Conservation (phyloP, 2,113 vertebrate species). For the Hemiprocne comata region DNA sequence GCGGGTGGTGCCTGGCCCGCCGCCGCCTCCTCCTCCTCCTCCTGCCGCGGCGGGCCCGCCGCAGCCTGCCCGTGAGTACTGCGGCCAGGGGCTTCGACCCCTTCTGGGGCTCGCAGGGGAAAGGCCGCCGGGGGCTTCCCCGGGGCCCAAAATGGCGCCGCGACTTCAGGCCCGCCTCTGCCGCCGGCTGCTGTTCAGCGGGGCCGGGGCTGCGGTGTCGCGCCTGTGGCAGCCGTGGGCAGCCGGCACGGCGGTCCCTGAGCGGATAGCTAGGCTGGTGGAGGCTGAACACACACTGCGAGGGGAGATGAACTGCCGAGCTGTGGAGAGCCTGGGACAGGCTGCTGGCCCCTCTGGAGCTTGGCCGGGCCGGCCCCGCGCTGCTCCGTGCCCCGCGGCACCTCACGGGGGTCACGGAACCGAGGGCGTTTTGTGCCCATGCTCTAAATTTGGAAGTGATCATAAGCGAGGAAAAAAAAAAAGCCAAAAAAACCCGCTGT, state of each 20-base stretch:
- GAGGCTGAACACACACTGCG: too few species aligned
- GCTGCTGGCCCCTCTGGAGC: background rate
- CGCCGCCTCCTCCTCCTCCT: background rate
- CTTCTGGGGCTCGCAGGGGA: background rate
- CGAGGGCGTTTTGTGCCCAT: accelerated
- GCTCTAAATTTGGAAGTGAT: background rate
- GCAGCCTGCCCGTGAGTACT: conserved; percentile 75
- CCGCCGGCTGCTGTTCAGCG: background rate
- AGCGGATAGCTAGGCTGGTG: background rate
- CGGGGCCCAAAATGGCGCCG: background rate
- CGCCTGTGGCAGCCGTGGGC: background rate
- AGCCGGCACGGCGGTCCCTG: background rate
- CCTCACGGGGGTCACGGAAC: accelerated
- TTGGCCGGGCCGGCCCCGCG: too few species aligned
- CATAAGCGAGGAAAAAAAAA: background rate
- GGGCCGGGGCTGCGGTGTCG: too few species aligned
- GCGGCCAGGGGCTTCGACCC: background rate
- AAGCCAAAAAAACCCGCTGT: background rate
- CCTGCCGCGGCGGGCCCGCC: conserved; percentile 74
- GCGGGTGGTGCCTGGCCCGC: conserved; percentile 32
- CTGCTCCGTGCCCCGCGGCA: accelerated
- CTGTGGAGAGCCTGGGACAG: background rate
- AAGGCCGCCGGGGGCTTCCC: background rate
- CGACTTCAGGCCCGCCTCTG: background rate
- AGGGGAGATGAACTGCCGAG: too few species aligned